phyloP scores from a whole-genome alignment of 2,888 invertebrate genomes.

The Glaucopsyche alexis region DNA sequence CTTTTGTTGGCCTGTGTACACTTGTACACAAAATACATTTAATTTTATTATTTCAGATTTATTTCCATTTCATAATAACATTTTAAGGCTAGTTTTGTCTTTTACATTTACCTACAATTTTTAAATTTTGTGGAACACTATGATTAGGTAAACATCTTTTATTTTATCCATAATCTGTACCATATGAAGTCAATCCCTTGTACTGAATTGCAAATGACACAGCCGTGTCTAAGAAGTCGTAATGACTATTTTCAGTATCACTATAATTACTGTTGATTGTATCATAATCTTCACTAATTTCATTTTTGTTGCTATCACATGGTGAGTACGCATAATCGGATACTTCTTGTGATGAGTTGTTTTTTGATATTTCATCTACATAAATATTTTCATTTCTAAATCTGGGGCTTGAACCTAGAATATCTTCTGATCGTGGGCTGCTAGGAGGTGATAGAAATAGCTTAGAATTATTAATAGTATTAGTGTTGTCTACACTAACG shows the following conservation, averaged over 20 bases:
- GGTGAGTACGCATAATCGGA: slow-evolving; percentile 51
- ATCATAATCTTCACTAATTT: slow-evolving; percentile 31
- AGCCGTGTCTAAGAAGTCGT: slow-evolving; percentile 85
- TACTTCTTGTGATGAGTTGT: slow-evolving; percentile 39
- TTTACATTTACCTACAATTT: neutral
- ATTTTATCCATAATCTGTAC: slow-evolving; percentile 61
- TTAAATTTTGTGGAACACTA: too few species aligned
- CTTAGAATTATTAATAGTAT: slow-evolving; percentile 37
- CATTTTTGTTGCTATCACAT: slow-evolving; percentile 47
- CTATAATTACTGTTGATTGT: slow-evolving; percentile 34
- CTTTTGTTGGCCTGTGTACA: too few species aligned
- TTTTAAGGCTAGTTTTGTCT: too few species aligned
- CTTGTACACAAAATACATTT: too few species aligned
- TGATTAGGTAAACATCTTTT: neutral
- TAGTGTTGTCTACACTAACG: slow-evolving; percentile 37
- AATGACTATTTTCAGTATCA: slow-evolving; percentile 55
- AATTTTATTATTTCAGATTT: too few species aligned
- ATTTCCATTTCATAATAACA: too few species aligned
- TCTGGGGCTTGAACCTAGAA: slow-evolving; percentile 38
- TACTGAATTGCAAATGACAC: slow-evolving; percentile 87
- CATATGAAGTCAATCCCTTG: slow-evolving; percentile 82
- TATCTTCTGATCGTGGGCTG: slow-evolving; percentile 54
- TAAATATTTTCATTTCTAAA: slow-evolving; percentile 34
- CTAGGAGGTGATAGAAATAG: slow-evolving; percentile 47
- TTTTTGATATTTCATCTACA: neutral